Evolutionary conservation across 1,140 invertebrate genomes (phyloP).

Genomic region (Polypedilum pembai): DNA sequence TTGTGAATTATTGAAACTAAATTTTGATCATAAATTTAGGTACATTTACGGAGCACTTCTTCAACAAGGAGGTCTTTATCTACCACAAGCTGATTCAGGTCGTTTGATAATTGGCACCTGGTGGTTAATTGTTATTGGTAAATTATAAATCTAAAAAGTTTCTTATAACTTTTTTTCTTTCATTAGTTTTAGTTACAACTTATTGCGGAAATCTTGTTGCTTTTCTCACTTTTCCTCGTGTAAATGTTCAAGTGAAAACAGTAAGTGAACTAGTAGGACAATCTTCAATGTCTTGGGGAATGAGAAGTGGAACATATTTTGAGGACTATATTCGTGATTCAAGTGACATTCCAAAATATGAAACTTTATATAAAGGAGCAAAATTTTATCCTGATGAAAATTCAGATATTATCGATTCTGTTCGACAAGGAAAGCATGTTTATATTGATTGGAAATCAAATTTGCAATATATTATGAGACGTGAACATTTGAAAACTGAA

Average conservation of each 20-base stretch:
- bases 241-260: conserved; percentile 66
- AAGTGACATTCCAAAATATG: conserved; percentile 19
- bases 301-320: conserved; percentile 64
- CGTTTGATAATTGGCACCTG: conserved; percentile 80
- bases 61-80: conserved; percentile 82
- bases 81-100: conserved; percentile 78
- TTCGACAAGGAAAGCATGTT: conserved; percentile 59
- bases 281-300: conserved; percentile 62
- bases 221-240: conserved; percentile 85
- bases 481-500: conserved; percentile 52
- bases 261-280: conserved; percentile 61
- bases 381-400: conserved; percentile 46
- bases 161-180: neutral
- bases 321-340: conserved; percentile 49
- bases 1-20: too few relatives aligned
- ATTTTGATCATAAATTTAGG: too few relatives aligned
- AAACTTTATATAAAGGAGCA: conserved; percentile 35
- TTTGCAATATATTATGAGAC: conserved; percentile 60
- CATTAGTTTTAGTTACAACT: conserved; percentile 70
- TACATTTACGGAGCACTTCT: conserved; percentile 83
- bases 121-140: conserved; percentile 78
- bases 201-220: conserved; percentile 90
- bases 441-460: conserved; percentile 75
- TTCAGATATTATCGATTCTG: conserved; percentile 48
- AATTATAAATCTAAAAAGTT: neutral